Evolutionary conservation across 2,113 vertebrate genomes (phyloP), one percentile per base, ranked within the genome.

Genomic region (Chaenocephalus aceratus): DNA sequence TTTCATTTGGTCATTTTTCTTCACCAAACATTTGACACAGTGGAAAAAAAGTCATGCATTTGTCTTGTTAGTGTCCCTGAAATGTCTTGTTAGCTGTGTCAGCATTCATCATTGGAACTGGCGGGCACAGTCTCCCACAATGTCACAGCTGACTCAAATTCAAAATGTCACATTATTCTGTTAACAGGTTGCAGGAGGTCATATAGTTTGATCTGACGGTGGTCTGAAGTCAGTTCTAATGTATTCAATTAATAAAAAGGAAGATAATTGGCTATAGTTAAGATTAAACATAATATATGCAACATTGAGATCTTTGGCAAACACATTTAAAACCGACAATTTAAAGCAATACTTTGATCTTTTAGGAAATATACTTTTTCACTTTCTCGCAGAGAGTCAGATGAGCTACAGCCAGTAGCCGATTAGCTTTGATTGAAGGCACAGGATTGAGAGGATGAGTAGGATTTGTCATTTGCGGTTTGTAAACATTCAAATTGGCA

Each of bases 31-130:
- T 60, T 90, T 82, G 83, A 83, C 83, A 73, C 73, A 58, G 57
- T 77, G 82, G 78, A 86, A 77, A 79, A 79, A 86, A 82, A 82
- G 69, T 79, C 56, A 45, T 59, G 34, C 82, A 84, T 91, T 88
- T 75, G 79, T 92, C 82, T 90, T 83, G 62, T 90, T 86, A 83
- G 74, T 0, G n/a, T 84, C 75, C 79, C 76, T 56, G 77, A 83
- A 83, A 87, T 72, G 82, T 80, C 85, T 85, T 2, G 70, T 86
- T 79, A 77, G 73, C 63, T 2, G 46, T 36, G 79, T 86, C 83
- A 71, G 79, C 68, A 83, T 89, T 88, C 80, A 88, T 92, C 87
- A 79, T 83, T 13, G 45, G 23, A 72, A 18, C 46, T 14, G 15
- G 18, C 23, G 10, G 68, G 60, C 66, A 36, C 71, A 45, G 3